Percentiles rank a stretch among this genome's conserved stretches.
Evolutionary conservation across 2,888 invertebrate species (phyloP).

Genomic region (Conus canariensis): DNA sequence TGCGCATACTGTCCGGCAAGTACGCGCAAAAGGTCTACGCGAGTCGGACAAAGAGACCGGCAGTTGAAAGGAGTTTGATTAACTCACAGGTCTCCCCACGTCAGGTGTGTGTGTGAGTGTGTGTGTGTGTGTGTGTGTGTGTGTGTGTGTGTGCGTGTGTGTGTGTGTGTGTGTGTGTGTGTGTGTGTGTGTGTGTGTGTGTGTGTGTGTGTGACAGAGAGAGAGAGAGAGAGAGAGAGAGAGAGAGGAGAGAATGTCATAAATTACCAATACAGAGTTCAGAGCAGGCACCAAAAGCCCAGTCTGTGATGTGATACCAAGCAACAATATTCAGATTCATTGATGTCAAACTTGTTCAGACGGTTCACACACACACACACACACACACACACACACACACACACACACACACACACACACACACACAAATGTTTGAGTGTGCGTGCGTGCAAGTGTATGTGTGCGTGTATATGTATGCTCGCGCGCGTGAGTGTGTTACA

Average conservation of each 20-base stretch:
- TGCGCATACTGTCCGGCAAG: constrained; percentile 7
- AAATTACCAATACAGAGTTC: too few relatives aligned
- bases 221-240: too few relatives aligned
- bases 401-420: constrained; percentile 21
- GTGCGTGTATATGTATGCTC: neutral
- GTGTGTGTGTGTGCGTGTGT: constrained; percentile 12
- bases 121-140: constrained; percentile 10
- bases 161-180: constrained; percentile 20
- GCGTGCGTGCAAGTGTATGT: constrained; percentile 23
- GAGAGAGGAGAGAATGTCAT: too few relatives aligned
- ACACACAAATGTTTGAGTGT: constrained; percentile 8
- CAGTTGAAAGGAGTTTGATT: neutral
- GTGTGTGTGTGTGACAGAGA: neutral
- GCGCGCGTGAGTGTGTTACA: neutral
- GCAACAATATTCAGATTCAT: too few relatives aligned
- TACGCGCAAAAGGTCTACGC: constrained; percentile 1
- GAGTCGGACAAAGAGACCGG: constrained; percentile 15
- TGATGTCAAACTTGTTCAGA: too few relatives aligned
- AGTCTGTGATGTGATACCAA: too few relatives aligned
- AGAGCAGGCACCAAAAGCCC: too few relatives aligned
- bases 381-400: neutral
- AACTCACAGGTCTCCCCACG: neutral
- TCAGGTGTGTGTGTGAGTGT: neutral
- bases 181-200: neutral
- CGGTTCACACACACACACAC: too few relatives aligned